Evolutionary conservation across 92 coral and sea anemone species (phyloP), one percentile per base, ranked within the genome.

Genomic region (Heliopora coerulea): DNA sequence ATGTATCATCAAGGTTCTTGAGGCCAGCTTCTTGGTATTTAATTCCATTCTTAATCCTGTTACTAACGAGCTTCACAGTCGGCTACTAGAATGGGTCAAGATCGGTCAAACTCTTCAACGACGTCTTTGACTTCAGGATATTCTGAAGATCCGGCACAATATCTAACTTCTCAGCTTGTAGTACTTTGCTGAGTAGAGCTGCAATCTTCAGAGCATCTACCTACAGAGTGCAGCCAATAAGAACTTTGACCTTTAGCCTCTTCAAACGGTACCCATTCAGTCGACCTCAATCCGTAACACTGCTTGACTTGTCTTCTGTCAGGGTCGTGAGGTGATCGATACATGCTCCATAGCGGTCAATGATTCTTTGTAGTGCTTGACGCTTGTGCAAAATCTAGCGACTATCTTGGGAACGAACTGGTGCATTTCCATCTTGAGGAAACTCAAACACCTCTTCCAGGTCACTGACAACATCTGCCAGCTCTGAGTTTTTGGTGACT

Each of bases 351-450:
- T 64, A 64, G 54, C 54, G 72, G 25, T 64, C 72, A n/a, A n/a
- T n/a, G n/a, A n/a, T n/a, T n/a, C n/a, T n/a, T n/a, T n/a, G n/a
- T n/a, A n/a, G n/a, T n/a, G 72, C 72, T 64, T 64, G 32, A 13
- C 72, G 72, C 39, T 64, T 41, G 72, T 64, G 72, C 3, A 52
- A 64, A 64, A 64, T 64, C 72, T 52, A 64, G 31, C 72, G 54
- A 39, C 49, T 64, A 42, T 54, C 72, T 37, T 64, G 44, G 30
- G 72, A 64, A 41, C 72, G 54, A 64, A 64, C 0, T 12, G 72
- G 72, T 20, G 54, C 32, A 64, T 64, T n/a, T 41, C 72, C 72
- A 64, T 52, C 32, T 39, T 64, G 50, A 15, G 32, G 54, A 20
- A 65, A 65, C 52, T 65, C 72, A 19, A 40, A 65, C 52, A 65